A percentile compares a stretch with the other conserved stretches of the same genome.
These are phyloP conservation scores for Eulemur rubriventer DNA, from an alignment of 2,797 vertebrate genomes.

Conservation along the genomic window DNA sequence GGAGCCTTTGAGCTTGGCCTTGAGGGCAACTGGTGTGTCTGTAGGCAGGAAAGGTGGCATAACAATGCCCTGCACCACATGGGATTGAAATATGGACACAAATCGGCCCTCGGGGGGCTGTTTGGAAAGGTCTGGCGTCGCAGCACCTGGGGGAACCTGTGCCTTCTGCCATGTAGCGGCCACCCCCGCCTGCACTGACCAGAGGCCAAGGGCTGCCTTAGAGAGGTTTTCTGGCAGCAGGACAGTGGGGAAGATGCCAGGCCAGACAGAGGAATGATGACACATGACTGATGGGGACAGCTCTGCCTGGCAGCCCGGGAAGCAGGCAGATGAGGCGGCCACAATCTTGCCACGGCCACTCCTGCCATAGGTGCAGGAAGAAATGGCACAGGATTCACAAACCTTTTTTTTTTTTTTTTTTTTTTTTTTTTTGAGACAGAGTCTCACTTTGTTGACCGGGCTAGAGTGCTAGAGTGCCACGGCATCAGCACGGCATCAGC, in stretches of 20 bases:
- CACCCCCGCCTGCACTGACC: neutral
- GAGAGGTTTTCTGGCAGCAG: neutral
- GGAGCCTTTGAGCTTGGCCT: neutral
- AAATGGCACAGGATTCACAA: too few species aligned
- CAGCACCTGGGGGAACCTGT: neutral
- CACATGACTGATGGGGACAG: neutral
- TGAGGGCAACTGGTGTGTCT: too few species aligned
- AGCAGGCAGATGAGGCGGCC: neutral
- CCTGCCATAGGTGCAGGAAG: neutral
- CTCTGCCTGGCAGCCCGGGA: neutral
- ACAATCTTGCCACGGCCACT: neutral
- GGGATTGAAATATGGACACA: neutral
- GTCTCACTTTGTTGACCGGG: too few species aligned
- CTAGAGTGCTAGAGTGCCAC: too few species aligned
- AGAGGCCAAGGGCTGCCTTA: fast-evolving
- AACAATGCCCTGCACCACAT: fast-evolving
- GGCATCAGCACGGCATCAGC: too few species aligned
- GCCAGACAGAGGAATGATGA: neutral
- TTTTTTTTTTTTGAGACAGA: too few species aligned
- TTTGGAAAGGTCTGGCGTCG: too few species aligned
- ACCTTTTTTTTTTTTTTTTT: too few species aligned
- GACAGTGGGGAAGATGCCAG: neutral
- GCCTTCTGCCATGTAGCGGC: neutral
- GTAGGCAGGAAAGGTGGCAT: neutral
- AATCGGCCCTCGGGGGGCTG: too few species aligned